Percentiles rank a stretch among this genome's conserved stretches.
phyloP scores from a whole-genome alignment of 1,140 invertebrate genomes.

The Drosophila pachea region DNA sequence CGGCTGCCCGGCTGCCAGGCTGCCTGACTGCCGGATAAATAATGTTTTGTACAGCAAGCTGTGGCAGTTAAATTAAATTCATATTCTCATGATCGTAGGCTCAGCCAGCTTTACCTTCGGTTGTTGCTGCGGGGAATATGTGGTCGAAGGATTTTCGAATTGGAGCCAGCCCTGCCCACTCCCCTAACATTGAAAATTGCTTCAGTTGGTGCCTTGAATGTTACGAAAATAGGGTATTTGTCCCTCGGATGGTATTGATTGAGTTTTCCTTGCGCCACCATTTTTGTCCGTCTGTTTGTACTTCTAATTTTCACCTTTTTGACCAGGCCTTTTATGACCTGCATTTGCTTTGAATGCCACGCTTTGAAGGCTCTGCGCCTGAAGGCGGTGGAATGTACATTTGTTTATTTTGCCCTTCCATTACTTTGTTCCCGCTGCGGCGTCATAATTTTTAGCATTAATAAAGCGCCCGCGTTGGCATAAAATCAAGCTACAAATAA shows the following conservation, averaged over 20 bases:
- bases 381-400: conserved; percentile 1
- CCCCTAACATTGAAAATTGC: too few relatives aligned
- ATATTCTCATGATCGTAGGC: conserved; percentile 74
- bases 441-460: conserved; percentile 50
- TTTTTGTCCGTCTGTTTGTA: conserved; percentile 41
- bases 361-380: background rate
- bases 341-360: conserved; percentile 41
- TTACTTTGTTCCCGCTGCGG: conserved; percentile 19
- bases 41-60: conserved; percentile 65
- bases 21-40: conserved; percentile 27
- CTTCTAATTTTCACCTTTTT: conserved; percentile 71
- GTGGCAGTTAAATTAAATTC: conserved; percentile 71
- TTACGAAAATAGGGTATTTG: background rate
- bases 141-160: too few relatives aligned
- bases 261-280: conserved; percentile 19
- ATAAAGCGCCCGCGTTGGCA: conserved; percentile 65
- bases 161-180: too few relatives aligned
- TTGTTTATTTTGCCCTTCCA: conserved; percentile 12
- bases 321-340: conserved; percentile 42
- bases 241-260: background rate
- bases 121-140: conserved; percentile 26
- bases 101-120: conserved; percentile 38
- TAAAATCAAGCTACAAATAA: conserved; percentile 51
- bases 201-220: too few relatives aligned
- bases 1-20: conserved; percentile 19